Base-by-base conservation (phyloP, 1,140 invertebrate species). In the Danaus plexippus region DNA sequence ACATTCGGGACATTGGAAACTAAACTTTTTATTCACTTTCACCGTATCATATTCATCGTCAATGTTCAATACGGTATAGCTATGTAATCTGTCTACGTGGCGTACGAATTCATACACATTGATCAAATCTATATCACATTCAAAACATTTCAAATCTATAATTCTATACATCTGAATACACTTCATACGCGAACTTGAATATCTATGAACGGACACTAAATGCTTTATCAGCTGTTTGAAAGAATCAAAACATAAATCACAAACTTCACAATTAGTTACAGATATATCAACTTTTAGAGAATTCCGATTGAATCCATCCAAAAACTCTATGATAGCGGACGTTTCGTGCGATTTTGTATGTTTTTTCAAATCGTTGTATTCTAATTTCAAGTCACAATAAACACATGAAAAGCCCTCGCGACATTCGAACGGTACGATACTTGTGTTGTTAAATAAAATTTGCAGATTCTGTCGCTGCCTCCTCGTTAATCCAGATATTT, bases 371-470 rank as follows among this genome's bases (percentile, higher is more conserved):
- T 64, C 53, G 0, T 64, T 54, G 32, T 67, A 71, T 22, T 62
- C 32, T 1, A 51, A 44, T 43, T 68, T 54, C 41, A 71, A 55
- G 3, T 69, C 64, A 32, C 78, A 85, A 57, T 70, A 77, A 47
- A 73, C 72, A 59, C 80, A 85, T 45, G 74, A 52, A 22, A 75
- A 72, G 48, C 70, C 69, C 2, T 73, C 65, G 2, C 67, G 63
- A 59, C 71, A 77, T 71, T 80, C 77, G 53, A 85, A 82, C 9
- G 79, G 81, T 54, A 81, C 59, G 6, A 85, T 49, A 11, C 72
- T 70, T 1, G 79, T 78, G 57, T 75, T 75, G 66, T 65, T 73
- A 68, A 81, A 73, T 50, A 85, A 59, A 15, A 67, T 73, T 57
- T 74, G 66, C 7, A 85, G 77, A 49, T 79, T 76, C 52, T 53